Conservation (phyloP, 2,888 invertebrate genomes). For the Lasioglossum figueresi region DNA sequence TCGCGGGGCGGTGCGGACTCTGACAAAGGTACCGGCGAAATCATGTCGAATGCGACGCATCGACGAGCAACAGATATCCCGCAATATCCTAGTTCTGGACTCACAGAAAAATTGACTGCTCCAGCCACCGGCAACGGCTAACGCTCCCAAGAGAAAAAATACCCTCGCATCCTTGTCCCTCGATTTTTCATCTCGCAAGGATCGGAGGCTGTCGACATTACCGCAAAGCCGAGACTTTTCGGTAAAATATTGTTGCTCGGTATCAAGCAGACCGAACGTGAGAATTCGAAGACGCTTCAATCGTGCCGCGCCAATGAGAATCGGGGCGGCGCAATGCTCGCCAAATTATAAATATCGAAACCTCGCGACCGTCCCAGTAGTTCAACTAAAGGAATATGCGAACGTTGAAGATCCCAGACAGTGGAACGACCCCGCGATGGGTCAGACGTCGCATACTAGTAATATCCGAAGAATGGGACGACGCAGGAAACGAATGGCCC, state of each 20-base stretch:
- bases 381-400: neutral
- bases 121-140: neutral
- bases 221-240: neutral
- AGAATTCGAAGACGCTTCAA: too few species aligned
- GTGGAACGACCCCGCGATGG: neutral
- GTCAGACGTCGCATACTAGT: slow-evolving; percentile 37
- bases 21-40: slow-evolving; percentile 45
- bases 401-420: neutral
- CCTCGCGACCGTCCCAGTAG: neutral
- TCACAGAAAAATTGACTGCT: neutral
- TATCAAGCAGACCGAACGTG: too few species aligned
- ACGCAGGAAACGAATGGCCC: slow-evolving; percentile 37
- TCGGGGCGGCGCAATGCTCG: too few species aligned
- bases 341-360: neutral
- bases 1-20: neutral
- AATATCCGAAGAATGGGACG: slow-evolving; percentile 47
- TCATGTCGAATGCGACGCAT: slow-evolving; percentile 21
- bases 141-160: neutral
- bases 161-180: neutral
- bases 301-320: neutral
- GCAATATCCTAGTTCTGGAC: neutral
- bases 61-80: slow-evolving; percentile 17
- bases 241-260: neutral
- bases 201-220: neutral
- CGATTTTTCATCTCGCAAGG: neutral